Base-by-base conservation (phyloP, 1,140 invertebrate genomes). In the Chelonus insularis region DNA sequence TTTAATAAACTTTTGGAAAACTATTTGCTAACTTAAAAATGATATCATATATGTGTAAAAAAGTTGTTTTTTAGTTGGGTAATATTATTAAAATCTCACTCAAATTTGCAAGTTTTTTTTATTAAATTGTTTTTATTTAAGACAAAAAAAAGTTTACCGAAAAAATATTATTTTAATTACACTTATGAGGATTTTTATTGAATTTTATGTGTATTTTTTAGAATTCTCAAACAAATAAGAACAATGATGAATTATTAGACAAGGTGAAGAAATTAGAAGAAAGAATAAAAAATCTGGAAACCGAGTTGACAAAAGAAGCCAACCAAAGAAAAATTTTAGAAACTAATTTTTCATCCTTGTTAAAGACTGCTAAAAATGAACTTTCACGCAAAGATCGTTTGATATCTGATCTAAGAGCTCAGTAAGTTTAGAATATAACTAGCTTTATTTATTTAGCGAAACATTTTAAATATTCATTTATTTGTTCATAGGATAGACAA, bases 331-430 rank as follows among this genome's bases (percentile, higher is more conserved):
- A 67, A 43, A 69, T 58, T 9, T 68, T 83, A 18, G 64, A 75
- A 47, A 62, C 21, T 1, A 82, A 83, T 67, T 64, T 83, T 12
- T 81, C 79, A 3, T 81, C 80, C 7, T 62, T 84, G 14, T 68
- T 78, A 14, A 77, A 79, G 67, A 84, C 83, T 16, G 83, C 83
- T 0, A 79, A 73, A 62, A 68, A 72, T 4, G 83, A 84, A 73
- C 74, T 84, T 57, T 23, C 60, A 18, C 67, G 83, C 11, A 84
- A 84, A 62, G 78, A 84, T 60, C 68, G 64, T 43, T 75, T 67
- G 34, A 80, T 84, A 47, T 45, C 58, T 6, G 74, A 83, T 41
- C 64, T 84, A 4, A 74, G 77, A 55, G 60, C 63, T 18, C 25
- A 73, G 80, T 81, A 69, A 52, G 71, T 74, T 62, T 48, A 12